Base-by-base conservation (phyloP, 2,797 vertebrate species). In the Acanthopagrus latus region DNA sequence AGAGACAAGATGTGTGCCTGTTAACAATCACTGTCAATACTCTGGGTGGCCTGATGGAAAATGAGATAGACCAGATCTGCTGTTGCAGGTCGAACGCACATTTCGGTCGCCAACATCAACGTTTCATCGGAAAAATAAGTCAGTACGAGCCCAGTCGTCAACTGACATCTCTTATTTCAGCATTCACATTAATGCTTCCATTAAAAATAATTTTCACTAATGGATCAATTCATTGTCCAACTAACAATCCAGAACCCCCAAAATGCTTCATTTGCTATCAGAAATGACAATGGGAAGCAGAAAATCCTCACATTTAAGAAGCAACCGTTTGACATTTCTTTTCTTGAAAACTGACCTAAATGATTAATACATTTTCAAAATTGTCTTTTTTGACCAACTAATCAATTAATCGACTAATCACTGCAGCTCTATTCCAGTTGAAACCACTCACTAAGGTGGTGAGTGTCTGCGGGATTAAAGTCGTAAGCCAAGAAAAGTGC, bases 11-110 rank as follows among this genome's bases (percentile, higher is more conserved):
- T 66, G 67, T 68, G 82, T 77, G 67, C 48, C 79, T 88, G 87
- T 85, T 91, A 90, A 88, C 89, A 87, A 85, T 86, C 82, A 84
- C 47, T 84, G 79, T 89, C 90, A 75, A 83, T 92, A 86, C 63
- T 41, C 64, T 33, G 66, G 80, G 64, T 71, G 82, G 76, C 74
- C 60, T 70, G 68, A 76, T 77, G 73, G 46, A 67, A 74, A 76
- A 74, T 52, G 21, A 58, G 33, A 72, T 71, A 69, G 56, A 86
- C 67, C 64, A 46, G 27, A 56, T 48, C 38, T 29, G 74, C 64
- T 74, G 52, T 13, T 64, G 52, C 38, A n/a, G 63, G 25, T 74
- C 69, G 77, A 48, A 62, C 23, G 17, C 33, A 46, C 20, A 69
- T 64, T 64, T 59, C 7, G 54, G 4, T 41, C 5, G 0, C 10